These are phyloP conservation scores for Agrotis puta DNA, from an alignment of 2,888 invertebrate genomes.

Conservation along the genomic window DNA sequence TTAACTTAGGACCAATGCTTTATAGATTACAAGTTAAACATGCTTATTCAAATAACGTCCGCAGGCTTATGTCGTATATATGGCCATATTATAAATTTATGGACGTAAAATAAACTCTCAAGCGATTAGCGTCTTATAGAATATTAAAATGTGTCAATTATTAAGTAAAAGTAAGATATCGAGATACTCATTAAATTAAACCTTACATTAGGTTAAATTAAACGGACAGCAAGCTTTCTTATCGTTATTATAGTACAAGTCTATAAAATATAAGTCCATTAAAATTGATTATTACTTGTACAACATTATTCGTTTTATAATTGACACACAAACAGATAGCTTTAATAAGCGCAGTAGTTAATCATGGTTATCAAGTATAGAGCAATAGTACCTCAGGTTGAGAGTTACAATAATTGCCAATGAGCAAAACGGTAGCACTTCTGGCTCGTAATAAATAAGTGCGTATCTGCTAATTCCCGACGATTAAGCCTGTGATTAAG, in stretches of 20 bases:
- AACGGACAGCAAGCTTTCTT: constrained; percentile 46
- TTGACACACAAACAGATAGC: constrained; percentile 44
- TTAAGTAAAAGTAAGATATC: constrained; percentile 54
- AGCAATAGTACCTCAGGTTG: constrained; percentile 36
- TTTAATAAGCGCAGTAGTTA: constrained; percentile 41
- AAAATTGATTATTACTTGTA: constrained; percentile 49
- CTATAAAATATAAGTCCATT: constrained; percentile 46
- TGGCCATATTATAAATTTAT: constrained; percentile 19
- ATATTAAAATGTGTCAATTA: constrained; percentile 61
- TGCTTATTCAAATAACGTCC: constrained; percentile 29
- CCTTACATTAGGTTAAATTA: constrained; percentile 38
- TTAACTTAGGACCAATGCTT: background rate
- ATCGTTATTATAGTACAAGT: constrained; percentile 37
- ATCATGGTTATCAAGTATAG: constrained; percentile 50
- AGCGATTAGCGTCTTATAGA: constrained; percentile 39
- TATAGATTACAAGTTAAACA: constrained; percentile 12
- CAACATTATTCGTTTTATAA: constrained; percentile 57
- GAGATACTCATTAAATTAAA: constrained; percentile 36
- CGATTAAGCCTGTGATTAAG: constrained; percentile 67
- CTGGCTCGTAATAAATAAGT: constrained; percentile 68
- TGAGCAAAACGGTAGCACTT: constrained; percentile 68
- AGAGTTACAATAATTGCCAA: constrained; percentile 47
- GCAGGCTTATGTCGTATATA: constrained; percentile 5
- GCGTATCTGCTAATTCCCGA: constrained; percentile 75
- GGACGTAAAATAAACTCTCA: constrained; percentile 50